Conservation (phyloP, 1,140 invertebrate species). For the Drosophila tropicalis region DNA sequence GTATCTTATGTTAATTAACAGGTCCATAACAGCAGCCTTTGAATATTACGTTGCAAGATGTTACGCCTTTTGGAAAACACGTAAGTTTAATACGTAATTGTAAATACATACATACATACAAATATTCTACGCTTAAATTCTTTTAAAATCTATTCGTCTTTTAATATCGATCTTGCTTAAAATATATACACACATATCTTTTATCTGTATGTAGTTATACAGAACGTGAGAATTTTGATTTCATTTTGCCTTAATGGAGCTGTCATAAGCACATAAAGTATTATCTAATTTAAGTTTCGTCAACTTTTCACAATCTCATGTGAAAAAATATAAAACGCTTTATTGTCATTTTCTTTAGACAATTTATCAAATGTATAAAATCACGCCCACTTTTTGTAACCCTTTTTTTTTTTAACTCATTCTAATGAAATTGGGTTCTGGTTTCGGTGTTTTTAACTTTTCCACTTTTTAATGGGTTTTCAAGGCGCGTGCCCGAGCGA, state of each 20-base stretch:
- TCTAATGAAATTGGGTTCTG: background rate
- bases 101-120: no score
- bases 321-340: background rate
- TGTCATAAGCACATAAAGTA: background rate
- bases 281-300: background rate
- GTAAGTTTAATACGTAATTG: background rate
- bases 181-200: no score
- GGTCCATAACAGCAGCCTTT: background rate
- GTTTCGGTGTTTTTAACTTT: constrained; percentile 24
- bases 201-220: no score
- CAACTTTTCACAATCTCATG: background rate
- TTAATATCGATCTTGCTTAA: no score
- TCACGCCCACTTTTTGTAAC: constrained; percentile 63
- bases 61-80: background rate
- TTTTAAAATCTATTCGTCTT: no score
- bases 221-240: background rate
- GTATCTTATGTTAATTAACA: background rate
- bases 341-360: constrained; percentile 1
- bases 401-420: constrained; percentile 30
- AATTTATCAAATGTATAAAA: constrained; percentile 64
- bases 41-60: background rate
- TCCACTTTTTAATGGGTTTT: constrained; percentile 55
- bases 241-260: background rate
- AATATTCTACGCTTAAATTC: no score
- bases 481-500: constrained; percentile 65